Percentiles rank a stretch among this genome's conserved stretches.
Evolutionary conservation across 2,797 vertebrate genomes (phyloP).

Genomic region (Ciconia nigra): DNA sequence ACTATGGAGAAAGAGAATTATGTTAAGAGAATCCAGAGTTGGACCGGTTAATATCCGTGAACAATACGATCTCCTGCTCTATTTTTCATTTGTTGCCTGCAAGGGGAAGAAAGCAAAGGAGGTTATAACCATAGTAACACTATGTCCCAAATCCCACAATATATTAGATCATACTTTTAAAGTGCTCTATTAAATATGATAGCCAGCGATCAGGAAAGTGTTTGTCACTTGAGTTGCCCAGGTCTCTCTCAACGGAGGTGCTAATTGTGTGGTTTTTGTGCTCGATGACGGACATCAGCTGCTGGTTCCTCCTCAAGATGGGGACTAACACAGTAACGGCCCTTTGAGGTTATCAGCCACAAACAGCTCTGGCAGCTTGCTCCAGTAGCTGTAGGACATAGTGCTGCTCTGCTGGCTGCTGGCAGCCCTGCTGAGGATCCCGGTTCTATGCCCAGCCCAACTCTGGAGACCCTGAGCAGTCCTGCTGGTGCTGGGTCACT

Average conservation of each 20-base stretch:
- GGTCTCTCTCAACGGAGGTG: not conserved
- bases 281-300: accelerated
- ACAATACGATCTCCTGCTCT: not conserved
- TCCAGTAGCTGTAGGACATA: not conserved
- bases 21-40: not conserved
- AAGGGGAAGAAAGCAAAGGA: not conserved
- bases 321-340: accelerated
- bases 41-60: not conserved
- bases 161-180: slow-evolving; percentile 24
- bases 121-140: slow-evolving; percentile 34
- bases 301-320: not conserved
- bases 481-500: not conserved
- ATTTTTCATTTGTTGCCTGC: slow-evolving; percentile 2
- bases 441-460: not conserved
- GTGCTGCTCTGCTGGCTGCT: not conserved
- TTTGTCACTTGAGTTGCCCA: not conserved
- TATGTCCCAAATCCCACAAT: not conserved
- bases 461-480: not conserved
- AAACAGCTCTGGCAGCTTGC: not conserved
- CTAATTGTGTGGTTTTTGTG: not conserved
- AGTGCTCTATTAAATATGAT: not conserved
- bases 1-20: slow-evolving; percentile 20
- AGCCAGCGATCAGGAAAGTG: not conserved
- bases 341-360: accelerated
- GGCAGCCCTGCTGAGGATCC: not conserved